Conservation (phyloP, 2,888 invertebrate genomes). For the Diplazon laetatorius region DNA sequence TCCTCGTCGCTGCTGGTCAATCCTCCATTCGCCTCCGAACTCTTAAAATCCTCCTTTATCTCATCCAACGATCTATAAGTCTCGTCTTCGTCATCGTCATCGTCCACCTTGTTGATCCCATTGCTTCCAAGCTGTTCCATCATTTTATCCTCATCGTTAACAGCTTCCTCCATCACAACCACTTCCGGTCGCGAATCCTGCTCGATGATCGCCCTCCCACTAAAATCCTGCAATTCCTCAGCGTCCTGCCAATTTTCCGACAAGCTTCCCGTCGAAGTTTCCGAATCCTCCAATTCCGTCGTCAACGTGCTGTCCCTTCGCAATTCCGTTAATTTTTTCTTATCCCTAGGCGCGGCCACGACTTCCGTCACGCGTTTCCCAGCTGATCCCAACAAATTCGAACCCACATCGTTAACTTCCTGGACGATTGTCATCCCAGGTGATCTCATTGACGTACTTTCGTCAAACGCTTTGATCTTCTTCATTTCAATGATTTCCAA, state of each 20-base stretch:
- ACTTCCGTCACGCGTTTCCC: background rate
- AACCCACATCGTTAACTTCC: background rate
- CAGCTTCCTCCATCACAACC: slow-evolving; percentile 3
- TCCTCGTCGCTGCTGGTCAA: slow-evolving; percentile 57
- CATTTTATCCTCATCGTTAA: slow-evolving; percentile 11
- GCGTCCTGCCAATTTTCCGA: slow-evolving; percentile 65
- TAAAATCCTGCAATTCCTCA: slow-evolving; percentile 57
- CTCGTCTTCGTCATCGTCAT: slow-evolving; percentile 64
- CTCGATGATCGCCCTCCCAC: slow-evolving; percentile 13
- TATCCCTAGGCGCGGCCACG: slow-evolving; percentile 52
- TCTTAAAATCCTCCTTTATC: slow-evolving; percentile 64
- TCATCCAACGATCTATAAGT: slow-evolving; percentile 70
- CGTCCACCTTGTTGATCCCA: too few relatives aligned
- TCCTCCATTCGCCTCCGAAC: slow-evolving; percentile 48
- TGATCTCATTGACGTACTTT: slow-evolving; percentile 52
- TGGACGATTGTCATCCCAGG: slow-evolving; percentile 21
- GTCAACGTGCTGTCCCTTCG: slow-evolving; percentile 37
- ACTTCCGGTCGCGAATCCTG: slow-evolving; percentile 1
- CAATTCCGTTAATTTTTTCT: slow-evolving; percentile 26
- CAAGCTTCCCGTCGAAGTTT: slow-evolving; percentile 39
- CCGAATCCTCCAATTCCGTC: slow-evolving; percentile 48
- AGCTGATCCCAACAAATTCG: slow-evolving; percentile 9
- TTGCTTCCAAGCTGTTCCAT: background rate
- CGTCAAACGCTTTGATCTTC: slow-evolving; percentile 70
- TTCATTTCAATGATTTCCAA: slow-evolving; percentile 78